Evolutionary conservation across 2,888 invertebrate genomes (phyloP).

Genomic region (Hyles lineata): DNA sequence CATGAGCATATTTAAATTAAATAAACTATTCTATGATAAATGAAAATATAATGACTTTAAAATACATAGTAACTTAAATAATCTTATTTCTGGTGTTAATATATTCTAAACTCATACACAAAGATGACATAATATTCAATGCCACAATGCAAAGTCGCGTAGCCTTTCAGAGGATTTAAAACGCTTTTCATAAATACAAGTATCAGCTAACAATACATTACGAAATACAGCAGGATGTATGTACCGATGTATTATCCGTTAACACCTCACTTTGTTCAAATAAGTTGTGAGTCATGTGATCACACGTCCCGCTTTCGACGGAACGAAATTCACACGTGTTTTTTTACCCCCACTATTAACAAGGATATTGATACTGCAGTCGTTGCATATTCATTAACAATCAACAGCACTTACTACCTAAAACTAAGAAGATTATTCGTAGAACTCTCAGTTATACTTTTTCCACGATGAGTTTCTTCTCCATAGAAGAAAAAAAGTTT

Average conservation of each 20-base stretch:
- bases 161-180: conserved; percentile 1
- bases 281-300: conserved; percentile 6
- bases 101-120: conserved; percentile 1
- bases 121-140: conserved; percentile 5
- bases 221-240: conserved; percentile 8
- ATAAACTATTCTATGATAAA: no score
- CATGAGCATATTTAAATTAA: no score
- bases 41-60: no score
- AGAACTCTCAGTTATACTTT: no score
- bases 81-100: not conserved
- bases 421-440: no score
- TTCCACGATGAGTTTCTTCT: no score
- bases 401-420: no score
- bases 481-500: no score
- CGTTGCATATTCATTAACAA: no score
- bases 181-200: not conserved
- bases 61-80: not conserved
- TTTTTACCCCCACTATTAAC: not conserved
- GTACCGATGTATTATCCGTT: not conserved
- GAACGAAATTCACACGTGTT: not conserved
- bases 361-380: not conserved
- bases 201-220: conserved; percentile 13
- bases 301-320: conserved; percentile 7
- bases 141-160: conserved; percentile 6
- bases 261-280: conserved; percentile 1